These are phyloP conservation scores for Trisateles emortualis DNA, from an alignment of 2,888 invertebrate genomes.

Conservation along the genomic window DNA sequence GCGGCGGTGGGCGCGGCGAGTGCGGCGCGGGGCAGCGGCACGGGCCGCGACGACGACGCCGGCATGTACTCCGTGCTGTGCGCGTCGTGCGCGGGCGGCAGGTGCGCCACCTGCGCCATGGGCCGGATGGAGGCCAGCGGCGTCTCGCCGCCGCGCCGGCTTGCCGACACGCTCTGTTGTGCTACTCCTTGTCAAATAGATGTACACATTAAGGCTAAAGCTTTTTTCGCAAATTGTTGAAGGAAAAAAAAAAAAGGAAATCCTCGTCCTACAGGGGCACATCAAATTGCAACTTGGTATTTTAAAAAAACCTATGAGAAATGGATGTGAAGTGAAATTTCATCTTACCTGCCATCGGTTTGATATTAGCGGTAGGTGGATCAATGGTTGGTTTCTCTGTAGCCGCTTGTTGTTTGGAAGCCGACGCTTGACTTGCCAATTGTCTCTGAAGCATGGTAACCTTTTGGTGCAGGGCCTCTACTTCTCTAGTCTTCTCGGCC, in stretches of 20 bases:
- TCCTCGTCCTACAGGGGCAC: too few species aligned
- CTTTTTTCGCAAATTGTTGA: too few species aligned
- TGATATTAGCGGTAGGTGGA: conserved; percentile 95
- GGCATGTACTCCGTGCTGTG: conserved; percentile 93
- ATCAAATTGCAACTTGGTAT: too few species aligned
- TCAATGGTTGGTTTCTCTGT: conserved; percentile 87
- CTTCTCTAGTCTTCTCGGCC: conserved; percentile 88
- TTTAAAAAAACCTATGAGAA: too few species aligned
- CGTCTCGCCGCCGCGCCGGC: conserved; percentile 92
- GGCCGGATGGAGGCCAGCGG: conserved; percentile 96
- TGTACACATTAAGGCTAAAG: too few species aligned
- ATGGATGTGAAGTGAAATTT: too few species aligned
- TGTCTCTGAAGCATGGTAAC: conserved; percentile 90
- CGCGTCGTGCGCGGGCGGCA: conserved; percentile 90
- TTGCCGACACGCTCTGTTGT: conserved; percentile 82
- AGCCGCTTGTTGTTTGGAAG: conserved; percentile 88
- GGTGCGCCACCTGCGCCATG: conserved; percentile 93
- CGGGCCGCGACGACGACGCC: conserved; percentile 91
- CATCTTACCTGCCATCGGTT: conserved; percentile 94
- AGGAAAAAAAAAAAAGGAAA: too few species aligned
- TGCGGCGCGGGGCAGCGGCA: conserved; percentile 87
- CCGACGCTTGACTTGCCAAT: conserved; percentile 90
- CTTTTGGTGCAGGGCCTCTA: conserved; percentile 91
- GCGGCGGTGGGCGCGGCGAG: conserved; percentile 89
- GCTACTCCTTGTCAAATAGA: conserved; percentile 66